A percentile compares a stretch with the other conserved stretches of the same genome.
These are phyloP conservation scores for Sarcophilus harrisii DNA, from an alignment of 2,797 vertebrate species.

Conservation along the genomic window DNA sequence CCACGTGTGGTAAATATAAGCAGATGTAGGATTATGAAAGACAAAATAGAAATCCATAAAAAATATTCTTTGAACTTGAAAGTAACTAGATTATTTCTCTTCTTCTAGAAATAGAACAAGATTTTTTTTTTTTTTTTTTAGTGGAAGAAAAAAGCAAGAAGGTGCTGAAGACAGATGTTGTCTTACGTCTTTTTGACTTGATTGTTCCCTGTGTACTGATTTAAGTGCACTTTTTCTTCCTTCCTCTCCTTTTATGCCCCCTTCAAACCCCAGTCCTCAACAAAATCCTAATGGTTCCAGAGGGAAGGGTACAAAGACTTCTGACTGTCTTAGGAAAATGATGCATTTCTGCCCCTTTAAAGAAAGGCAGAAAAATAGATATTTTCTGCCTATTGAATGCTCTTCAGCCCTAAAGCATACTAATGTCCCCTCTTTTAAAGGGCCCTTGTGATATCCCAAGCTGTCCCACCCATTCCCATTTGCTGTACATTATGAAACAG, in stretches of 20 bases:
- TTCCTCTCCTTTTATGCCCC: neutral
- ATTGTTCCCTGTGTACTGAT: neutral
- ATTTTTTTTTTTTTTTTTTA: neutral
- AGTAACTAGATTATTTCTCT: slow-evolving; percentile 32
- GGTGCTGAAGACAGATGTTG: neutral
- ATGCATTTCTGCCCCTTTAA: neutral
- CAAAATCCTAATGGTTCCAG: neutral
- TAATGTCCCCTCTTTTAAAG: neutral
- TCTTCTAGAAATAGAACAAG: slow-evolving; percentile 29
- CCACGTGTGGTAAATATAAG: neutral
- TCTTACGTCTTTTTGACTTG: neutral
- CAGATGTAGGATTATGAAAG: slow-evolving; percentile 44
- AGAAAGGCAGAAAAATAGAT: neutral
- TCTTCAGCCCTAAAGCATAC: neutral
- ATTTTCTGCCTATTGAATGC: neutral
- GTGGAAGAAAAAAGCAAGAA: slow-evolving; percentile 7
- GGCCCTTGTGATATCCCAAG: neutral
- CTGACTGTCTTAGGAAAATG: slow-evolving; percentile 2
- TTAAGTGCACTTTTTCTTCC: neutral
- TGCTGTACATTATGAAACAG: slow-evolving; percentile 18
- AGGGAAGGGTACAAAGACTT: neutral
- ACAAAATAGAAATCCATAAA: slow-evolving; percentile 63
- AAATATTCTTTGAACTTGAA: slow-evolving; percentile 50
- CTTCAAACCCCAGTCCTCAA: neutral
- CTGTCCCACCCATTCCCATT: slow-evolving; percentile 7